Evolutionary conservation across 2,797 vertebrate species (phyloP).

Genomic region (Margarornis squamiger): DNA sequence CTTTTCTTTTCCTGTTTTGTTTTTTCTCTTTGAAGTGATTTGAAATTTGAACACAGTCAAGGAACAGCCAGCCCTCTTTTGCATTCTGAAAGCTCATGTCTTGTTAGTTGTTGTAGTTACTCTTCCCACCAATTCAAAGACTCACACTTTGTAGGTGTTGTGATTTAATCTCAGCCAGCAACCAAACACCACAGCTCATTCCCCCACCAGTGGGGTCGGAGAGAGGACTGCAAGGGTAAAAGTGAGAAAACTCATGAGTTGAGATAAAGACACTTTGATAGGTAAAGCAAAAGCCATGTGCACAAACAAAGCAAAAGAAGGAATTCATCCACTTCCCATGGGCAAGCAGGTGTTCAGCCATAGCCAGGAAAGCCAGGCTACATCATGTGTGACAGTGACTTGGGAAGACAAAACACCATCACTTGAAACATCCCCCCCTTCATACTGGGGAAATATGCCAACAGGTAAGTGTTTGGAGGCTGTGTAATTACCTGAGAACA

Average conservation of each 20-base stretch:
- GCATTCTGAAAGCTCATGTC: background rate
- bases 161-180: background rate
- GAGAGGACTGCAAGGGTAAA: background rate
- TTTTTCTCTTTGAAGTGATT: background rate
- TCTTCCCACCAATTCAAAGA: background rate
- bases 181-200: background rate
- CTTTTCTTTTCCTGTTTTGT: background rate
- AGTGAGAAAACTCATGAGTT: background rate
- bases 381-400: accelerated
- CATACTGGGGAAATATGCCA: background rate
- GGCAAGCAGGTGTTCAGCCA: background rate
- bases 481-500: background rate
- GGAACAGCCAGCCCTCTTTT: background rate
- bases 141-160: background rate
- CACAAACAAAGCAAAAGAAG: background rate
- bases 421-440: background rate
- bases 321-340: background rate
- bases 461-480: background rate
- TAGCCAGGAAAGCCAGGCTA: background rate
- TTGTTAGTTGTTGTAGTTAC: background rate
- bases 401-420: background rate
- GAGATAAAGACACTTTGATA: background rate
- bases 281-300: background rate
- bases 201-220: accelerated
- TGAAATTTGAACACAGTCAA: background rate